phyloP scores from a whole-genome alignment of 2,113 vertebrate species.

The Peromyscus californicus region DNA sequence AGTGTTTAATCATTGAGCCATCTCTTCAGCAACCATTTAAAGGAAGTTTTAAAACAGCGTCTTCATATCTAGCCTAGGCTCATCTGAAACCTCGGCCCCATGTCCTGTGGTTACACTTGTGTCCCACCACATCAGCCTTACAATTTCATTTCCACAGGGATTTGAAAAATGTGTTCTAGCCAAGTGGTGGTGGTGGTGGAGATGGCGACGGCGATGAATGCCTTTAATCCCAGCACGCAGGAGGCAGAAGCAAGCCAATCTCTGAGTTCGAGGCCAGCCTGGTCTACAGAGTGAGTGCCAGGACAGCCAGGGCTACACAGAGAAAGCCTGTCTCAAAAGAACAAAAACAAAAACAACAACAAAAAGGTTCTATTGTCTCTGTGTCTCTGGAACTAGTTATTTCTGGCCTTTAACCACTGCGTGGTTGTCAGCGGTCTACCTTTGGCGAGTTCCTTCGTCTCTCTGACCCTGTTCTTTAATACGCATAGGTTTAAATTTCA shows the following conservation, averaged over 20 bases:
- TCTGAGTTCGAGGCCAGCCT: neutral
- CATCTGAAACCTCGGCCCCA: no score
- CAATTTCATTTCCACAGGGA: neutral
- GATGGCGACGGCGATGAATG: no score
- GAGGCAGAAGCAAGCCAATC: neutral
- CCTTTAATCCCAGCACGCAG: neutral
- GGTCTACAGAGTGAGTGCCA: neutral
- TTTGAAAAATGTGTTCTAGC: slow-evolving; percentile 1
- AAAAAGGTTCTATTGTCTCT: neutral
- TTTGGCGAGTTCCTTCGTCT: neutral
- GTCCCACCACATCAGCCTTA: no score
- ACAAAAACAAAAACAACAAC: neutral
- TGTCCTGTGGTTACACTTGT: neutral
- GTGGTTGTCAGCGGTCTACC: neutral
- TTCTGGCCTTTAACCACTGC: neutral
- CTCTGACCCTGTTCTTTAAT: neutral
- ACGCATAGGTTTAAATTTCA: neutral
- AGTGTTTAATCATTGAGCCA: neutral
- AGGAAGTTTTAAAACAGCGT: neutral
- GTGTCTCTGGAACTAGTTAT: neutral
- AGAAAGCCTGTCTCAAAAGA: neutral
- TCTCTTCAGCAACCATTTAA: neutral
- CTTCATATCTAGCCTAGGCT: neutral
- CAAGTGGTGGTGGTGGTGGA: neutral
- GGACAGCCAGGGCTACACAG: neutral